Conservation (phyloP, 2,113 vertebrate genomes). For the Porphyrio hochstetteri region DNA sequence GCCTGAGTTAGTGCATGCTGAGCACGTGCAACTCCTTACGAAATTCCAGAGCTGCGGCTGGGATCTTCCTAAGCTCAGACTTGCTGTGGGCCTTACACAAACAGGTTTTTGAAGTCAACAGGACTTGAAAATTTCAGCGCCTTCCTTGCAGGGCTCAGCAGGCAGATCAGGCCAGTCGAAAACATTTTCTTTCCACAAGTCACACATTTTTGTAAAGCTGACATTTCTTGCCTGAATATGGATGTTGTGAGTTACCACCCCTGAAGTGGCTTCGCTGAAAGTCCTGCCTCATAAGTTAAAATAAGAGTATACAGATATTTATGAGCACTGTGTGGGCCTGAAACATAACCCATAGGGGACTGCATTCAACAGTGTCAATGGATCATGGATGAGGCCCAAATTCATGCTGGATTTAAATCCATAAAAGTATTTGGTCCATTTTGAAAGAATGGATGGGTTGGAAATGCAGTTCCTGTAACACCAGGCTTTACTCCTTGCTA, state of each 20-base stretch:
- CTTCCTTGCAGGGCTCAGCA: neutral
- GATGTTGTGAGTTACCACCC: neutral
- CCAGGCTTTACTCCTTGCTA: neutral
- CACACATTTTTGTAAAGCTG: neutral
- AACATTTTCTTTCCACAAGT: neutral
- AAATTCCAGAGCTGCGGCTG: neutral
- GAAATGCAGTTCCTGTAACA: slow-evolving; percentile 3
- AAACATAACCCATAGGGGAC: neutral
- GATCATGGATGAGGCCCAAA: neutral
- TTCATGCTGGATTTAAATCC: neutral
- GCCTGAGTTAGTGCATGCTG: neutral
- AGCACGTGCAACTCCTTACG: neutral
- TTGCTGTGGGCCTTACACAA: neutral
- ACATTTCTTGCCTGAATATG: neutral
- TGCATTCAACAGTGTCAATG: neutral
- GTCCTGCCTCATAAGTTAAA: neutral
- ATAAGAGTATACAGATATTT: neutral
- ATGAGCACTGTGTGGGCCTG: neutral
- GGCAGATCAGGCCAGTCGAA: neutral
- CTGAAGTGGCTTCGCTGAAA: neutral
- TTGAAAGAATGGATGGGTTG: neutral
- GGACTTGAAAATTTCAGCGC: neutral
- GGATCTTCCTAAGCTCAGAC: neutral
- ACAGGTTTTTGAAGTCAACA: neutral
- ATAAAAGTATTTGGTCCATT: slow-evolving; percentile 38